Evolutionary conservation across 2,113 vertebrate species (phyloP).

Genomic region (Furnarius figulus): DNA sequence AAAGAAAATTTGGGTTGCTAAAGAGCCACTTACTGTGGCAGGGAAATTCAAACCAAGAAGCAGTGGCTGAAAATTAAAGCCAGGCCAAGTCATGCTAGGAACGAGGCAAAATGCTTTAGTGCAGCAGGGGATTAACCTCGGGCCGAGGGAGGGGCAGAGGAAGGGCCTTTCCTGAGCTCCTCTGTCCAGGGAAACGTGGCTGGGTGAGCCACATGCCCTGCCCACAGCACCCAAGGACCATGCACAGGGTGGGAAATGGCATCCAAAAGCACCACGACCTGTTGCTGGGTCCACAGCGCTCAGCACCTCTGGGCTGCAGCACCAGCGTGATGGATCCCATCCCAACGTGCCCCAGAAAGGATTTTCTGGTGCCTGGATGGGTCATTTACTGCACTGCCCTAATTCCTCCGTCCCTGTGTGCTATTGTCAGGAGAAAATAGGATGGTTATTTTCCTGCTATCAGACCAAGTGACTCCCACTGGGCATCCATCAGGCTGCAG

Average conservation of each 20-base stretch:
- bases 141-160: not conserved
- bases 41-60: constrained; percentile 4
- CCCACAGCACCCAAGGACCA: accelerated
- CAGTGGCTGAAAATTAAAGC: constrained; percentile 43
- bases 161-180: not conserved
- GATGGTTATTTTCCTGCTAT: not conserved
- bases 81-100: constrained; percentile 5
- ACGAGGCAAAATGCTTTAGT: not conserved
- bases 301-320: not conserved
- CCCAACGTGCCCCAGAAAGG: accelerated
- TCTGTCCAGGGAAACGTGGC: not conserved
- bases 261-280: not conserved
- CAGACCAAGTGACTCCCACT: not conserved
- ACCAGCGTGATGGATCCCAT: not conserved
- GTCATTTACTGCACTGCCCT: not conserved
- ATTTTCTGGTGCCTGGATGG: not conserved
- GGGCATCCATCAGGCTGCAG: not conserved
- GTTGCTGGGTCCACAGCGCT: not conserved
- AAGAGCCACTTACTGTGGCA: not conserved
- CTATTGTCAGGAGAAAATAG: not conserved
- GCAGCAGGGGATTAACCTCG: not conserved
- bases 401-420: not conserved
- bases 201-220: accelerated
- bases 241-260: accelerated
- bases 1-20: constrained; percentile 22